phyloP scores from a whole-genome alignment of 1,140 invertebrate species.

The Phymastichus coffea region DNA sequence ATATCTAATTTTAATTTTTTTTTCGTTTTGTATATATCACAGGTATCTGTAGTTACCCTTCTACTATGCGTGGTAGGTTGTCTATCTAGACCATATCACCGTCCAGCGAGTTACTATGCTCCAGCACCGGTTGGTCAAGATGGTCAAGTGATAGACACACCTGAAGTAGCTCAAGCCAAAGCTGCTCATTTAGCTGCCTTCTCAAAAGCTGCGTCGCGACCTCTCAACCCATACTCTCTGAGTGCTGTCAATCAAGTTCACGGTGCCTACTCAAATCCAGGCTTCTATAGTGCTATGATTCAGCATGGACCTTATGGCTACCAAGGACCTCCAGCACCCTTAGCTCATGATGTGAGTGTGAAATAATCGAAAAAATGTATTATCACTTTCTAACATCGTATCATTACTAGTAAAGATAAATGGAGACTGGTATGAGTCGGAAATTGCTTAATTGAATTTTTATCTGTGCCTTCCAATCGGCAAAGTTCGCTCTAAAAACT shows the following conservation, averaged over 20 bases:
- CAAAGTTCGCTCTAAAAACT: no score
- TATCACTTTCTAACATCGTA: no score
- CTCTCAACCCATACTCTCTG: not conserved
- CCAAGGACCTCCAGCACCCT: conserved; percentile 35
- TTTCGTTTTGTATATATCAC: no score
- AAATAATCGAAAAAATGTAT: no score
- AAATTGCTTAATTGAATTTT: no score
- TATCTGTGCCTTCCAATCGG: no score
- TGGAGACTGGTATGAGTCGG: no score
- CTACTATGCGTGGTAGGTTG: no score
- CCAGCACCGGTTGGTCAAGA: conserved; percentile 57
- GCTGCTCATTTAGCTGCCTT: conserved; percentile 55
- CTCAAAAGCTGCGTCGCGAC: conserved; percentile 35
- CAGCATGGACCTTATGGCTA: conserved; percentile 35
- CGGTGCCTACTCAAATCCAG: conserved; percentile 30
- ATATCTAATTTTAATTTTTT: no score
- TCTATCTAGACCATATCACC: conserved; percentile 2
- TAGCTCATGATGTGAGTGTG: conserved; percentile 34
- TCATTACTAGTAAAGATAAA: no score
- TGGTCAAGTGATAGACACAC: conserved; percentile 57
- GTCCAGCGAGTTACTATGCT: conserved; percentile 27
- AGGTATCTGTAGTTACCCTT: no score
- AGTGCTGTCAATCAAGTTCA: not conserved
- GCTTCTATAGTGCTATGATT: conserved; percentile 30
- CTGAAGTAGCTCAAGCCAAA: conserved; percentile 62